These are phyloP conservation scores for Coelopa frigida DNA, from an alignment of 1,140 invertebrate species.

Conservation along the genomic window DNA sequence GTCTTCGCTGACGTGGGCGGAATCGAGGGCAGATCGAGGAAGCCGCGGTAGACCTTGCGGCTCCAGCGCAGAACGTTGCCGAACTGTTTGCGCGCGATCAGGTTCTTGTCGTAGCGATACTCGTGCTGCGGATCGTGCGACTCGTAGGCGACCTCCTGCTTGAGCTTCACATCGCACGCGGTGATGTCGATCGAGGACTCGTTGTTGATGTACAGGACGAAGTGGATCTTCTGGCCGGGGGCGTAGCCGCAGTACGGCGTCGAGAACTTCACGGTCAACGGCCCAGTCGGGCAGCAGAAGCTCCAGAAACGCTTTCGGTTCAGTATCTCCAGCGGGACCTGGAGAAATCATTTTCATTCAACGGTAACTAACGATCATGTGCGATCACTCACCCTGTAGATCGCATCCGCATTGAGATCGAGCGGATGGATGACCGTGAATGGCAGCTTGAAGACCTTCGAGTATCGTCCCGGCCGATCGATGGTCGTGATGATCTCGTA, in stretches of 20 bases:
- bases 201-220: conserved; percentile 41
- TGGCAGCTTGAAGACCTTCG: conserved; percentile 62
- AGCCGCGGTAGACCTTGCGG: conserved; percentile 38
- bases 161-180: conserved; percentile 47
- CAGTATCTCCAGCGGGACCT: conserved; percentile 51
- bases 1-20: conserved; percentile 64
- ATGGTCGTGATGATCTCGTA: conserved; percentile 63
- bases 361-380: too few relatives aligned
- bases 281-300: conserved; percentile 40
- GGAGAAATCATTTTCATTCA: conserved; percentile 17
- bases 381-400: conserved; percentile 29
- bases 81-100: conserved; percentile 50
- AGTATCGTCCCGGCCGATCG: conserved; percentile 68
- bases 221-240: conserved; percentile 40
- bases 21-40: conserved; percentile 57
- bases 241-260: conserved; percentile 43
- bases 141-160: conserved; percentile 45
- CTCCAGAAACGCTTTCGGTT: conserved; percentile 46
- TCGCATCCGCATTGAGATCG: conserved; percentile 60
- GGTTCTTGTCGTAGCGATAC: conserved; percentile 52
- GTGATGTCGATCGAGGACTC: conserved; percentile 50
- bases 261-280: conserved; percentile 38
- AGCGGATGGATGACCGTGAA: conserved; percentile 69
- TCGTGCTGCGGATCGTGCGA: conserved; percentile 51
- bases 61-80: conserved; percentile 50